phyloP scores from a whole-genome alignment of 1,140 invertebrate species.

The Berghia stephanieae region DNA sequence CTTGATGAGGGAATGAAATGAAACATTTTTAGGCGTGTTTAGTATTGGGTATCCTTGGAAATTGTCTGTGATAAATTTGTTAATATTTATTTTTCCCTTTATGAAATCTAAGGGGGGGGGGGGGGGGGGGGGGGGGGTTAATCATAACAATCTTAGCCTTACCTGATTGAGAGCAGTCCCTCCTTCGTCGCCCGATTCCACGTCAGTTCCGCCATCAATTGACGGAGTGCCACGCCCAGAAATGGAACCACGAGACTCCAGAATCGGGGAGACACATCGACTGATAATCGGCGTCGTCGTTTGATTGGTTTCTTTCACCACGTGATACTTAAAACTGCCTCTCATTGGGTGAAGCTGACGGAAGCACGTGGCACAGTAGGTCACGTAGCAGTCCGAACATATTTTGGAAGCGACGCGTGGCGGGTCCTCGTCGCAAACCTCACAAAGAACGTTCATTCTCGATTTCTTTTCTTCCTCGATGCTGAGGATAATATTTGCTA shows the following conservation, averaged over 20 bases:
- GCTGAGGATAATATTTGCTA: conserved; percentile 39
- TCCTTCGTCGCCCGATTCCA: conserved; percentile 22
- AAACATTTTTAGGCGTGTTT: too few relatives aligned
- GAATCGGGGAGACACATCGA: conserved; percentile 23
- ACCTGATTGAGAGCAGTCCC: conserved; percentile 18
- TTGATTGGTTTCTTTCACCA: conserved; percentile 35
- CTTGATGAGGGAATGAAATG: too few relatives aligned
- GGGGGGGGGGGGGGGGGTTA: too few relatives aligned
- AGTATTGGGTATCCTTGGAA: too few relatives aligned
- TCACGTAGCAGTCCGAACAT: conserved; percentile 36
- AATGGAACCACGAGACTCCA: background rate
- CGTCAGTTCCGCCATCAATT: conserved; percentile 24
- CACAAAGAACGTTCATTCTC: conserved; percentile 24
- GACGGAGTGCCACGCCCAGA: conserved; percentile 14
- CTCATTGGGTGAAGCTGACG: conserved; percentile 37
- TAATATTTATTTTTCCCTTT: too few relatives aligned
- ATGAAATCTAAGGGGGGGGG: too few relatives aligned
- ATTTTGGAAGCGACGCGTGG: conserved; percentile 31
- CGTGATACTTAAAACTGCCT: conserved; percentile 38
- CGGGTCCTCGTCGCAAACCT: conserved; percentile 36
- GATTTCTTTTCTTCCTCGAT: conserved; percentile 28
- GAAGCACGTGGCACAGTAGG: conserved; percentile 33
- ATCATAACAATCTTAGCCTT: background rate
- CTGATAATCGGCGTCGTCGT: background rate
- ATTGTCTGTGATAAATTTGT: too few relatives aligned